These are phyloP conservation scores for Palaemon carinicauda DNA, from an alignment of 1,140 invertebrate genomes.

Conservation along the genomic window DNA sequence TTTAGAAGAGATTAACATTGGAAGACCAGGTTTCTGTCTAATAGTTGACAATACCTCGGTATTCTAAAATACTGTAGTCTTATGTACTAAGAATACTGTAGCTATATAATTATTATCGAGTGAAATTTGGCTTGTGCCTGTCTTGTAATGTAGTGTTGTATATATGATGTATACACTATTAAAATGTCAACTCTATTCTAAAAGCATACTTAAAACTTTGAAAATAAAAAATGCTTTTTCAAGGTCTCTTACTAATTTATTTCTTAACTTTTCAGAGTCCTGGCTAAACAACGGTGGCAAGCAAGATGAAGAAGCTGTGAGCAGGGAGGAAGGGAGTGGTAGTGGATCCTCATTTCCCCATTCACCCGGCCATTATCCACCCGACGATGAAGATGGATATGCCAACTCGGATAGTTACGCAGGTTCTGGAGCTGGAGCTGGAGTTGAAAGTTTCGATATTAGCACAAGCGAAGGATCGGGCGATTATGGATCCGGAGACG, in stretches of 20 bases:
- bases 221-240: no score
- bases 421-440: slow-evolving; percentile 45
- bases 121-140: no score
- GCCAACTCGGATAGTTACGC: not conserved
- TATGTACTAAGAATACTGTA: no score
- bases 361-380: slow-evolving; percentile 34
- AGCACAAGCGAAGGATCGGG: slow-evolving; percentile 23
- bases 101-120: no score
- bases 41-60: no score
- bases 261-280: slow-evolving; percentile 16
- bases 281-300: slow-evolving; percentile 27
- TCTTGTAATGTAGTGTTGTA: no score
- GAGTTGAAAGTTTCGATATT: not conserved
- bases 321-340: slow-evolving; percentile 43
- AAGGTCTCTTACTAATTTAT: no score
- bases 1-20: no score
- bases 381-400: slow-evolving; percentile 54
- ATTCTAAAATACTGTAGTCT: no score
- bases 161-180: no score
- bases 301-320: slow-evolving; percentile 16
- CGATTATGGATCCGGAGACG: not conserved
- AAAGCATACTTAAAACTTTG: not conserved
- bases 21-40: no score
- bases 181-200: not conserved
- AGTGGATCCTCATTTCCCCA: slow-evolving; percentile 17